phyloP scores from a whole-genome alignment of 2,888 invertebrate genomes.

The Caenorhabditis auriculariae region DNA sequence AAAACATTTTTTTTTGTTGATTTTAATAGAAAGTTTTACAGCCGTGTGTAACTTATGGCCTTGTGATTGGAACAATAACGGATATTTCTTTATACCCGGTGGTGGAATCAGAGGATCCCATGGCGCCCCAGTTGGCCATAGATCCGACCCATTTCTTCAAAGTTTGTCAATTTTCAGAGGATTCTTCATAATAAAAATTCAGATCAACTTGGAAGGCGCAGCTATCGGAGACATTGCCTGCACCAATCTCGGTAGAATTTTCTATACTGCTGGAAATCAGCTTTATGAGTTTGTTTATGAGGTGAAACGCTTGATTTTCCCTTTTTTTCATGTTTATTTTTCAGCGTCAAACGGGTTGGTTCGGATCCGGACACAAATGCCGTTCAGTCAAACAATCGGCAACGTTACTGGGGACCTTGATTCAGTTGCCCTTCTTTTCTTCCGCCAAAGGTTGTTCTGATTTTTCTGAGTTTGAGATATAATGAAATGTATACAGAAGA shows the following conservation, averaged over 20 bases:
- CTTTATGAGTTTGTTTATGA: conserved; percentile 92
- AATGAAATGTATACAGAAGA: conserved; percentile 71
- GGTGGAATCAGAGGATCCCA: conserved; percentile 55
- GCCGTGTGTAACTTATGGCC: conserved; percentile 81
- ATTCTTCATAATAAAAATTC: conserved; percentile 5
- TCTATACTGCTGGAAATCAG: conserved; percentile 91
- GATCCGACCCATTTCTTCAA: conserved; percentile 73
- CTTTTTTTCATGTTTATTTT: neutral
- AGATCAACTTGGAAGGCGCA: conserved; percentile 52
- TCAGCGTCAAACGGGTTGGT: conserved; percentile 29
- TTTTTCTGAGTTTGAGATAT: neutral
- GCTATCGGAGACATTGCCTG: conserved; percentile 72
- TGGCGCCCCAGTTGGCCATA: conserved; percentile 15
- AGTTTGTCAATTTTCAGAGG: too few relatives aligned
- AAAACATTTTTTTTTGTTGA: neutral
- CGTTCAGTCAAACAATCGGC: conserved; percentile 90
- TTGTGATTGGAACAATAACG: conserved; percentile 88
- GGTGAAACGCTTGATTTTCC: conserved; percentile 64
- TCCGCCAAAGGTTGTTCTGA: conserved; percentile 6
- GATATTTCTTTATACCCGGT: conserved; percentile 88
- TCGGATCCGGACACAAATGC: conserved; percentile 77
- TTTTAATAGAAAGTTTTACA: conserved; percentile 65
- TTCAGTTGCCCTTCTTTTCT: conserved; percentile 36
- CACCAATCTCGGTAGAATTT: conserved; percentile 82
- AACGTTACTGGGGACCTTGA: conserved; percentile 29